These are phyloP conservation scores for Syngnathus acus DNA, from an alignment of 2,797 vertebrate genomes.

Conservation along the genomic window DNA sequence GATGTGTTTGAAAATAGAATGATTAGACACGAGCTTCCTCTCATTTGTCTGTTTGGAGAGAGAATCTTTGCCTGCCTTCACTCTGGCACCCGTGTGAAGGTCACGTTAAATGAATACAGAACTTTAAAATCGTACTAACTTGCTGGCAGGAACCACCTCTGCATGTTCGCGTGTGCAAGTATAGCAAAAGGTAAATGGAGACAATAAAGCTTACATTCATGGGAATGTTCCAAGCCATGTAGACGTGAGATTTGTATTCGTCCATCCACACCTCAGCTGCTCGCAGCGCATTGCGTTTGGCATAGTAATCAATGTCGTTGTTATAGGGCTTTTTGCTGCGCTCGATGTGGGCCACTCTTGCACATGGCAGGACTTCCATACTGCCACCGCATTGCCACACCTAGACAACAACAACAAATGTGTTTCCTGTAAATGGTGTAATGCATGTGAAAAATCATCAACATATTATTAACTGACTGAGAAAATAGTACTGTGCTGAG, in stretches of 20 bases:
- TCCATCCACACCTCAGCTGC: conserved; percentile 99
- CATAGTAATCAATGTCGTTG: conserved; percentile 97
- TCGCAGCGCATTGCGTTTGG: conserved; percentile 89
- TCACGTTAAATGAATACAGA: conserved; percentile 57
- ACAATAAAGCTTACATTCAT: conserved; percentile 81
- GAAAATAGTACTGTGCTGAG: no score
- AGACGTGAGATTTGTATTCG: conserved; percentile 94
- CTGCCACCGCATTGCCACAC: conserved; percentile 98
- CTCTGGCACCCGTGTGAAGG: conserved; percentile 43
- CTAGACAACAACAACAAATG: conserved; percentile 54
- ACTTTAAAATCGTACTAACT: conserved; percentile 55
- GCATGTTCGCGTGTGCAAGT: conserved; percentile 41
- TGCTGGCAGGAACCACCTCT: conserved; percentile 22
- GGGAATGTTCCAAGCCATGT: conserved; percentile 99
- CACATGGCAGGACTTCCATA: conserved; percentile 96
- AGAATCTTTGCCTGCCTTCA: conserved; percentile 19
- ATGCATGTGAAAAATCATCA: background rate
- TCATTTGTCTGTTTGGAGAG: conserved; percentile 27
- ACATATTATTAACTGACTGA: background rate
- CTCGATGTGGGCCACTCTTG: conserved; percentile 93
- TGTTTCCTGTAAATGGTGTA: background rate
- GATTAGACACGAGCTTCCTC: conserved; percentile 38
- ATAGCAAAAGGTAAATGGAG: conserved; percentile 9
- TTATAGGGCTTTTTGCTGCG: conserved; percentile 97
- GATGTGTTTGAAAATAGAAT: conserved; percentile 47